Base-by-base conservation (phyloP, 1,140 invertebrate species). In the Vanessa tameamea region DNA sequence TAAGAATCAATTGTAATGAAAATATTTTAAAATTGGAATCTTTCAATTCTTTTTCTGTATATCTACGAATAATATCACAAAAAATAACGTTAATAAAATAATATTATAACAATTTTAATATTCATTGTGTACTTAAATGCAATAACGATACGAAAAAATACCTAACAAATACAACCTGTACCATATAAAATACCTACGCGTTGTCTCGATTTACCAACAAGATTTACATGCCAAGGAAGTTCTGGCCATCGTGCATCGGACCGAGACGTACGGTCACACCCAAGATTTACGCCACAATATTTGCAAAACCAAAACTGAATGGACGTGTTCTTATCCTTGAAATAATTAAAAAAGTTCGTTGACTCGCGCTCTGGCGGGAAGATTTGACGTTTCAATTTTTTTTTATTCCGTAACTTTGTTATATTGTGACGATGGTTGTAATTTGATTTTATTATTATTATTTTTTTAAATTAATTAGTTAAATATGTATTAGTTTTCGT, bases 181-280 rank as follows among this genome's bases (percentile, higher is more conserved):
- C 72, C 73, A 71, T 51, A 69, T 77, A 69, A 74, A 74, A 69
- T 75, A 75, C 73, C 73, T 75, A 75, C 68, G 53, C 73, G 69
- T 71, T 71, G 69, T 71, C 75, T 72, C 80, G 85, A 87, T 87
- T 86, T 82, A 80, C 84, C 79, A 86, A 86, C 82, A 80, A 84
- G 80, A 83, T 86, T 86, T 83, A 85, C 87, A 87, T 84, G 82
- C 77, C 73, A 85, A 88, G 87, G 88, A 89, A 88, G 85, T 82
- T 81, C 77, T 77, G 80, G 59, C 66, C 75, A 76, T 55, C 55
- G 64, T 57, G 59, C 86, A 83, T 37, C 87, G 82, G 75, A 90
- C 83, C 89, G 82, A 84, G 75, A 81, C 88, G 72, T 23, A 64
- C 75, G 80, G 86, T 76, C 87, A 87, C 86, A 88, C 87, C 89